Evolutionary conservation across 2,797 vertebrate species (phyloP).

Genomic region (Erethizon dorsatum): DNA sequence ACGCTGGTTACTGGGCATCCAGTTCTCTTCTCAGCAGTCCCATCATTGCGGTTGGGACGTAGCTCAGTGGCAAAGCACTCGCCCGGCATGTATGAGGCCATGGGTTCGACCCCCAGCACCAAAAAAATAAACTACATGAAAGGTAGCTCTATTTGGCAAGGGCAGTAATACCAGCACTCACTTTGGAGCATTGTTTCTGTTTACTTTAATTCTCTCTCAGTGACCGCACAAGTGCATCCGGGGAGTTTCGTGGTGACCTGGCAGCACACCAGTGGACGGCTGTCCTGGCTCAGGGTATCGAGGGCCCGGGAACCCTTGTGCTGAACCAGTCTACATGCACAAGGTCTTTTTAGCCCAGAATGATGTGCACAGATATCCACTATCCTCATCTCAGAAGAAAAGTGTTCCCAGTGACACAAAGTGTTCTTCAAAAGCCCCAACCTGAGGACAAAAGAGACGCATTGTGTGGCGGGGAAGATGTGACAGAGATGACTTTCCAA

Average conservation of each 20-base stretch:
- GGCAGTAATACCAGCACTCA: neutral
- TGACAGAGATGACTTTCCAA: constrained; percentile 56
- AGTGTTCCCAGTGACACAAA: constrained; percentile 29
- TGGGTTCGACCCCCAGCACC: neutral
- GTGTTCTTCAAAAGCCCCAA: constrained; percentile 51
- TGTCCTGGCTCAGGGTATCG: neutral
- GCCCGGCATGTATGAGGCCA: neutral
- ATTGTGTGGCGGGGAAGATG: neutral
- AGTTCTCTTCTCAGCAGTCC: neutral
- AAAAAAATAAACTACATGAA: neutral
- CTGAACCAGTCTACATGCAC: neutral
- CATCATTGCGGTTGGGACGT: neutral
- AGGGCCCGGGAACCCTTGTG: neutral
- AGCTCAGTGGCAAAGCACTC: neutral
- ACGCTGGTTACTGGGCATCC: neutral
- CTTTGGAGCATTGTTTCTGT: neutral
- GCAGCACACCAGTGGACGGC: neutral
- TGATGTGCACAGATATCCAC: neutral
- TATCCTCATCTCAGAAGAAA: constrained; percentile 62
- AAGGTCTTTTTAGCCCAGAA: constrained; percentile 45
- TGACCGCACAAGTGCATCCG: neutral
- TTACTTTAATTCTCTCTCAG: constrained; percentile 1
- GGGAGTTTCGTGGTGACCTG: neutral
- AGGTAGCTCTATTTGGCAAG: neutral
- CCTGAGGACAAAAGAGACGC: neutral